phyloP scores from a whole-genome alignment of 2,113 vertebrate species.

The Apteryx mantelli region DNA sequence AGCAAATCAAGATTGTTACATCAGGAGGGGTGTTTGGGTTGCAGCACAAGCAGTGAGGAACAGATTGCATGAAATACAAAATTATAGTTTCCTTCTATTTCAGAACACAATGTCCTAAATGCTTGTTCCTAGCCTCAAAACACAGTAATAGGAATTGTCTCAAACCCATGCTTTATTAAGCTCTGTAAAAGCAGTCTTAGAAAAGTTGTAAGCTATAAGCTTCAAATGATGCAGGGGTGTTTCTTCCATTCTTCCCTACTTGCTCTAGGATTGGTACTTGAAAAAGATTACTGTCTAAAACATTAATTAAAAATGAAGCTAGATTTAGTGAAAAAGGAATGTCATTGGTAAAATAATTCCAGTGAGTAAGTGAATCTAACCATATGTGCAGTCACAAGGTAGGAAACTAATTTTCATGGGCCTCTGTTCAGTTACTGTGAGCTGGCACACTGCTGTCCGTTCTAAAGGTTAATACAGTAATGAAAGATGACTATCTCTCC shows the following conservation, averaged over 20 bases:
- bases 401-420: slow-evolving; percentile 67
- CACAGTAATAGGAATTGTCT: background rate
- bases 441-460: slow-evolving; percentile 28
- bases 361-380: background rate
- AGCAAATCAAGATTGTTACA: background rate
- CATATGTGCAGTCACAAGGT: slow-evolving; percentile 26
- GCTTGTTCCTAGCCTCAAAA: background rate
- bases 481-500: slow-evolving; percentile 69
- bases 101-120: background rate
- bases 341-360: slow-evolving; percentile 1
- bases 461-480: slow-evolving; percentile 69
- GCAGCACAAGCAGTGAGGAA: background rate
- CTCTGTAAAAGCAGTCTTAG: background rate
- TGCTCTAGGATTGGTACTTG: background rate
- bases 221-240: background rate
- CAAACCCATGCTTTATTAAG: background rate
- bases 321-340: background rate
- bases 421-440: slow-evolving; percentile 37
- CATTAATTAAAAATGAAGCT: background rate
- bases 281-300: background rate
- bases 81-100: background rate
- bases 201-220: background rate
- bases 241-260: background rate
- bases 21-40: background rate
- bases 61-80: background rate